These are phyloP conservation scores for Pelecanoides urinatrix DNA, from an alignment of 2,113 vertebrate genomes.

Conservation along the genomic window DNA sequence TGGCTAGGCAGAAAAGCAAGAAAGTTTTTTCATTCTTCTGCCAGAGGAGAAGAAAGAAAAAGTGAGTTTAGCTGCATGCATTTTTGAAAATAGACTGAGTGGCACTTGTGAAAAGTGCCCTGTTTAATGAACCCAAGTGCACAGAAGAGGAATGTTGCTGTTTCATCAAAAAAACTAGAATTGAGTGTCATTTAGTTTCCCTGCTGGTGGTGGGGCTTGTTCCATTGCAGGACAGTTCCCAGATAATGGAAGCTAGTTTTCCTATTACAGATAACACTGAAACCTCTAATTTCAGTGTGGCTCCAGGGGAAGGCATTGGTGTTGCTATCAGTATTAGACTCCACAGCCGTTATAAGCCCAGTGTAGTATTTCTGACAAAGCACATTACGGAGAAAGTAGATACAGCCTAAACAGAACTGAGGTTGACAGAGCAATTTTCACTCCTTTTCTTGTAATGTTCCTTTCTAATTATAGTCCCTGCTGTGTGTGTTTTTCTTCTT, in stretches of 20 bases:
- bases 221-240: background rate
- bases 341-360: background rate
- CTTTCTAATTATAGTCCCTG: background rate
- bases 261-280: background rate
- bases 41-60: background rate
- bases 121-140: background rate
- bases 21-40: background rate
- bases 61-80: background rate
- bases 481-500: background rate
- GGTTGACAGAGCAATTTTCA: constrained; percentile 14
- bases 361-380: constrained; percentile 6
- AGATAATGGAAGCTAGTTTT: background rate
- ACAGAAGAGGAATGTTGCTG: background rate
- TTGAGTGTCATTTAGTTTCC: background rate
- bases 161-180: background rate
- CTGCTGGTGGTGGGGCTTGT: background rate
- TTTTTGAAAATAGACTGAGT: background rate
- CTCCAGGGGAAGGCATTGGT: background rate
- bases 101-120: background rate
- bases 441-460: background rate
- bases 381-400: background rate
- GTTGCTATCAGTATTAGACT: background rate
- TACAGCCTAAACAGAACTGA: background rate
- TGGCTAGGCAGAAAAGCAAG: background rate
- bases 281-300: background rate